phyloP scores from a whole-genome alignment of 2,888 invertebrate genomes.

The Hypsopygia costalis region DNA sequence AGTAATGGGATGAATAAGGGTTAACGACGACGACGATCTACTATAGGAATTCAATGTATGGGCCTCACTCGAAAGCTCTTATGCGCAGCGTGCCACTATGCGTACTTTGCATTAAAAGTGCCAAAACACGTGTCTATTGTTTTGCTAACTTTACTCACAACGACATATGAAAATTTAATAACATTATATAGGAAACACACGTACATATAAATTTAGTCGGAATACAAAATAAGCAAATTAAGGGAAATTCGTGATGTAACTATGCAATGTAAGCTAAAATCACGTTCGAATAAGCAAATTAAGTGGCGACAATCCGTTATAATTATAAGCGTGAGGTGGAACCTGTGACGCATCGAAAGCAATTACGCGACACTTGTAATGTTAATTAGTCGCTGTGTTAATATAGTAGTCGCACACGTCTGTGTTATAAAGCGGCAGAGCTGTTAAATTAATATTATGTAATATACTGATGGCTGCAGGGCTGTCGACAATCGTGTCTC shows the following conservation, averaged over 20 bases:
- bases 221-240: not conserved
- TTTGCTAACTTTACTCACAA: no score
- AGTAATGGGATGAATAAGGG: no score
- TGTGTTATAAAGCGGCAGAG: slow-evolving; percentile 24
- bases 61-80: no score
- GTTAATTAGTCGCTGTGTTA: slow-evolving; percentile 51
- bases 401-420: slow-evolving; percentile 31
- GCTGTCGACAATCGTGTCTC: slow-evolving; percentile 1
- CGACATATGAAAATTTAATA: no score
- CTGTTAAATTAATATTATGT: slow-evolving; percentile 45
- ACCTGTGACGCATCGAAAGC: slow-evolving; percentile 41
- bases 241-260: not conserved
- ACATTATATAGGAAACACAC: not conserved
- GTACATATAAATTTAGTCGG: not conserved
- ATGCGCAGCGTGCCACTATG: no score
- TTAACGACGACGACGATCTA: no score
- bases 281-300: slow-evolving; percentile 27
- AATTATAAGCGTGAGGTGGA: slow-evolving; percentile 32
- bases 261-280: slow-evolving; percentile 17
- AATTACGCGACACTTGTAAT: slow-evolving; percentile 60
- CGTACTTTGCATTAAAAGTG: no score
- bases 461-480: slow-evolving; percentile 16
- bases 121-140: no score
- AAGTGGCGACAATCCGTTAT: slow-evolving; percentile 27
- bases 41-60: no score